These are phyloP conservation scores for Urophycis tenuis DNA, from an alignment of 2,797 vertebrate species.

Conservation along the genomic window DNA sequence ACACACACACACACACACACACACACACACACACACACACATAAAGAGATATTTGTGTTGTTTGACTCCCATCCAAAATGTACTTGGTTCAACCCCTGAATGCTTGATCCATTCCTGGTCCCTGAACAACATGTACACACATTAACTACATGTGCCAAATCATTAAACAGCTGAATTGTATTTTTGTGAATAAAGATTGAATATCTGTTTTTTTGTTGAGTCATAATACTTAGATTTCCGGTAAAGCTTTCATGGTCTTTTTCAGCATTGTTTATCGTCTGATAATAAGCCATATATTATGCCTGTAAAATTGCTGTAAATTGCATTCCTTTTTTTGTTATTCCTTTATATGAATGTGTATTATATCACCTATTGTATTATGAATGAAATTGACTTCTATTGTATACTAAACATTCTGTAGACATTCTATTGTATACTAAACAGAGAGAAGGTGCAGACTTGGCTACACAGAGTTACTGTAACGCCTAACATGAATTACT, in stretches of 20 bases:
- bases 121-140: neutral
- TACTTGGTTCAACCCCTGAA: neutral
- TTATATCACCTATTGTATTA: neutral
- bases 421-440: neutral
- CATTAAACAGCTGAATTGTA: too few relatives aligned
- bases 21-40: conserved; percentile 12
- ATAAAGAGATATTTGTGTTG: neutral
- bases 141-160: neutral
- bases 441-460: neutral
- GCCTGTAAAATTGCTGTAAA: neutral
- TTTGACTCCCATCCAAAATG: neutral
- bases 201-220: neutral
- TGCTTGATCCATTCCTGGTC: neutral
- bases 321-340: neutral
- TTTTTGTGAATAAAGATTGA: too few relatives aligned
- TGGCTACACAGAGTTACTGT: neutral
- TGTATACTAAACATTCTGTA: neutral
- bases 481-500: neutral
- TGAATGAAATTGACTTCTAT: neutral
- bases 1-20: conserved; percentile 7
- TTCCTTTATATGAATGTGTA: neutral
- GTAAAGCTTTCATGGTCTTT: too few relatives aligned
- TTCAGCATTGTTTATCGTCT: neutral
- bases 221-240: too few relatives aligned
- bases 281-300: neutral